Evolutionary conservation across 1,140 invertebrate genomes (phyloP), one percentile per base, ranked within the genome.

Genomic region (Whitmania pigra): DNA sequence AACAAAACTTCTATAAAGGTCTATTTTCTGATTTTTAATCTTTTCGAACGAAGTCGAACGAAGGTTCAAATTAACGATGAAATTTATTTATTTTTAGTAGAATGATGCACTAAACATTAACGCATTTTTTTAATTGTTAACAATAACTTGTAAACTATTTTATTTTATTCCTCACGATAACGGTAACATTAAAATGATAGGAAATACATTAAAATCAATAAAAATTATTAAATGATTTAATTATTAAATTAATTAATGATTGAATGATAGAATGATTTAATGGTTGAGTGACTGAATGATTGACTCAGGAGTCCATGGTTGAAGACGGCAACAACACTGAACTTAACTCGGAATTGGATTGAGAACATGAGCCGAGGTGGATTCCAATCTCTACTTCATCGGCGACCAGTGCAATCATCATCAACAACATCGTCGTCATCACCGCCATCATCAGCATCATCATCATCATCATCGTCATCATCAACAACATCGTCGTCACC

Each of bases 311-410:
- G 70, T 73, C 73, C 13, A 67, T 73, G 73, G 73, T 73, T 13
- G 73, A 73, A 53, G 73, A 73, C 43, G 43, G 43, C 43, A 73
- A 69, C 60, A 73, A 73, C 53, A 73, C 72, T 18, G 73, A 73
- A 71, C 31, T 53, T n/a, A 69, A 73, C 49, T 73, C 73, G 9
- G 73, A 73, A 63, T 54, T 73, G 18, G 73, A 73, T 53, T 73
- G 15, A 49, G 11, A 49, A 49, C 15, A 49, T 49, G n/a, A n/a
- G n/a, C n/a, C 43, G 2, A 5, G 43, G 43, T 7, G 43, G 43
- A 49, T 49, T 49, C 43, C 9, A 49, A 63, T 15, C 25, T 63
- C 13, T 63, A 15, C 60, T 27, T 63, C 60, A 27, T 13, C 60
- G 7, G 17, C 60, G 13, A 15, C 60, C 31, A 11, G 60, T 63